Evolutionary conservation across 2,797 vertebrate species (phyloP), one percentile per base, ranked within the genome.

Genomic region (Schizopygopsis pylzovi): DNA sequence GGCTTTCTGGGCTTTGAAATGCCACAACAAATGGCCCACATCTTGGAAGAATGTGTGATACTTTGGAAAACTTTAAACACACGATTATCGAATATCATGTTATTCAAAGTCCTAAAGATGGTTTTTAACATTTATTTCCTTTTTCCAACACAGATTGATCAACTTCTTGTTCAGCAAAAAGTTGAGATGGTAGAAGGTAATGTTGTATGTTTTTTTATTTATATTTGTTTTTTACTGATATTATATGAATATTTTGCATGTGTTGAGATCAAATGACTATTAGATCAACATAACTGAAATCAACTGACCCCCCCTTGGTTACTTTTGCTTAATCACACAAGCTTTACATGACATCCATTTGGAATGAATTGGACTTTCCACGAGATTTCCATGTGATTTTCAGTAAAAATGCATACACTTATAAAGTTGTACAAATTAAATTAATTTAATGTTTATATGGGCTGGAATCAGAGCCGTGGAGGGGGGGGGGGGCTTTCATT

Each of bases 151-250:
- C 87, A 97, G 96, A 92, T 96, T 89, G 95, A 96, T 90, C 94
- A 96, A 89, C 37, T 96, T 90, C 79, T 96, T 87, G 72, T 97
- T 90, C 93, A 96, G 77, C 96, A 96, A 87, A 90, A 96, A 83
- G 13, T 94, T 72, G 95, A 96, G 80, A 81, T 96, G 88, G 91
- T 94, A 68, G 95, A 96, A 94, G 90, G 96, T 96, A 92, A 68
- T 15, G 3, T 45, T 56, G n/a, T 33, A 59, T 79, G 4, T 63
- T 59, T 73, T 1, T 82, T 8, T 59, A 33, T 33, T 33, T 33
- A 33, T 16, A 54, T 6, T 5, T 25, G 12, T 9, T 41, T 43
- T 68, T 9, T 6, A 43, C 20, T 61, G 4, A 59, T 85, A n/a
- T 59, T 25, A 52, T 52, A 10, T 67, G 3, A 76, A 52, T 76